Conservation (phyloP, 2,888 invertebrate genomes). For the Thereva unica region DNA sequence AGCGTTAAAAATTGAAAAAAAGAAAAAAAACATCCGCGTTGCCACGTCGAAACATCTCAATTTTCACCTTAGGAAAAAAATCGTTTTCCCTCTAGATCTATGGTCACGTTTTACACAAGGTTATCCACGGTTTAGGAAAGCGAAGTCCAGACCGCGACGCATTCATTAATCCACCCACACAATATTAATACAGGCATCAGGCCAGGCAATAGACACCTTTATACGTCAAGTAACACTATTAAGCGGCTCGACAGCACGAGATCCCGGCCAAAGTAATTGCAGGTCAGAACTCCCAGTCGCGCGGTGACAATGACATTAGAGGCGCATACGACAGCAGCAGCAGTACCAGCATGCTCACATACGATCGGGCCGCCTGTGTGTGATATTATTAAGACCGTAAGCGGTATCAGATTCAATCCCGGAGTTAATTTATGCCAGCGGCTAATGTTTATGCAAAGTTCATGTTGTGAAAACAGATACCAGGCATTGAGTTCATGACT, state of each 20-base stretch:
- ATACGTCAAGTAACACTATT: too few relatives aligned
- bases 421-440: too few relatives aligned
- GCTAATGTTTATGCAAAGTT: too few relatives aligned
- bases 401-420: too few relatives aligned
- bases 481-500: too few relatives aligned
- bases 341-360: slow-evolving; percentile 56
- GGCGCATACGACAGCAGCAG: not conserved
- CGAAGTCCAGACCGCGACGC: slow-evolving; percentile 7
- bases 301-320: slow-evolving; percentile 22
- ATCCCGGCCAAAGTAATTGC: slow-evolving; percentile 12
- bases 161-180: slow-evolving; percentile 12
- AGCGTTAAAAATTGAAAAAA: too few relatives aligned
- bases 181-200: slow-evolving; percentile 2
- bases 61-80: too few relatives aligned
- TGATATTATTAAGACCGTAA: too few relatives aligned
- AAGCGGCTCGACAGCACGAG: not conserved
- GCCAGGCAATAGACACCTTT: not conserved
- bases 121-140: not conserved
- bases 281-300: slow-evolving; percentile 16
- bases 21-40: too few relatives aligned
- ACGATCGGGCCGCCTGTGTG: slow-evolving; percentile 54
- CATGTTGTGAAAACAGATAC: too few relatives aligned
- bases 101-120: slow-evolving; percentile 15
- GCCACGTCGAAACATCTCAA: too few relatives aligned
- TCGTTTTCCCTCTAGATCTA: not conserved